Evolutionary conservation across 1,140 invertebrate genomes (phyloP).

Genomic region (Adelges cooleyi): DNA sequence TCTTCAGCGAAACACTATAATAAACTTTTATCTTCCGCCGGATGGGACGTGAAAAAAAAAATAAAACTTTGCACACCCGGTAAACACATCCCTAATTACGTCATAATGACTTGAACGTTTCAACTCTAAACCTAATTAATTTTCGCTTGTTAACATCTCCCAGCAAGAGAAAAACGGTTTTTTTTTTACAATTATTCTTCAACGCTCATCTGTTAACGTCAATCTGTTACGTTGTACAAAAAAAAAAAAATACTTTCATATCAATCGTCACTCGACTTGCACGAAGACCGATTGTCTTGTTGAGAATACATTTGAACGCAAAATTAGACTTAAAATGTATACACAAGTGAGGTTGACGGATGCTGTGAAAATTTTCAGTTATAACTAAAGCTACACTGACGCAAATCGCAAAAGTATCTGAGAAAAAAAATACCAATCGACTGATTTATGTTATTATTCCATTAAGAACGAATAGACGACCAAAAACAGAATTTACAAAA

Average conservation of each 20-base stretch:
- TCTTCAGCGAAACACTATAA: not conserved
- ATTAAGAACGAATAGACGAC: no score
- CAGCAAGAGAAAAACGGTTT: not conserved
- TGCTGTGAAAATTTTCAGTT: no score
- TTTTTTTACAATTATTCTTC: not conserved
- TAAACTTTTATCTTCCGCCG: constrained; percentile 21
- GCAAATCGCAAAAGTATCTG: no score
- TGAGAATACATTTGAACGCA: no score
- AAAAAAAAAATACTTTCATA: not conserved
- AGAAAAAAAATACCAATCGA: no score
- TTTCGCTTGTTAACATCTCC: constrained; percentile 14
- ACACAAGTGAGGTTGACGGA: no score
- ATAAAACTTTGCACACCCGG: not conserved
- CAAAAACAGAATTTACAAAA: no score
- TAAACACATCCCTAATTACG: constrained; percentile 19
- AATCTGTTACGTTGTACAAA: not conserved
- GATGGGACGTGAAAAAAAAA: not conserved
- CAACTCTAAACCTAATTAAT: constrained; percentile 24
- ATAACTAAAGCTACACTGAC: no score
- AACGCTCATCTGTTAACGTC: not conserved
- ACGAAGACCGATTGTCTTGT: no score
- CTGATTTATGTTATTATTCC: no score
- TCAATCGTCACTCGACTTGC: no score
- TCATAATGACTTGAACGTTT: constrained; percentile 18
- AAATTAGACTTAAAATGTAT: no score